Conservation (phyloP, 2,888 invertebrate genomes). For the Apotomis betuletana region DNA sequence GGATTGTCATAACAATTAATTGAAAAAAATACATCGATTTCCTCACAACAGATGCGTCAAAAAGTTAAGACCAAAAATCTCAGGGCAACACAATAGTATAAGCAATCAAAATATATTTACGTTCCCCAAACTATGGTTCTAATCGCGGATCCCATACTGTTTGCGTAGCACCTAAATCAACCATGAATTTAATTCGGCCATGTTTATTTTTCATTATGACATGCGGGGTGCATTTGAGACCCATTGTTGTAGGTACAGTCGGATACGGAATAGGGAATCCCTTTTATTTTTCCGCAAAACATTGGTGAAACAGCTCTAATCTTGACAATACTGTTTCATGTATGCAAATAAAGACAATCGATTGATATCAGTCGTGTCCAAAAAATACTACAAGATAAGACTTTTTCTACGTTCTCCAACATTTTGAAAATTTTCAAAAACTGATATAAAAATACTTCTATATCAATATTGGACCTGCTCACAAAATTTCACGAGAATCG, state of each 20-base stretch:
- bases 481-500: no score
- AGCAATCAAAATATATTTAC: slow-evolving; percentile 36
- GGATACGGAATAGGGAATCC: neutral
- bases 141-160: slow-evolving; percentile 49
- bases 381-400: no score
- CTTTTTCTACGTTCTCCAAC: no score
- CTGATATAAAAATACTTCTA: no score
- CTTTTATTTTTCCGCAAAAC: neutral
- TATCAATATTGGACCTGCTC: no score
- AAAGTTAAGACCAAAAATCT: slow-evolving; percentile 22
- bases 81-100: slow-evolving; percentile 16
- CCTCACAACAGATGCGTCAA: slow-evolving; percentile 20
- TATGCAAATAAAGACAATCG: no score
- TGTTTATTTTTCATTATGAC: slow-evolving; percentile 52
- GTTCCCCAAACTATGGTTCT: slow-evolving; percentile 20
- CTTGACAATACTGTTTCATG: no score
- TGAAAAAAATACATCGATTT: neutral
- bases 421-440: no score
- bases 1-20: neutral
- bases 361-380: no score
- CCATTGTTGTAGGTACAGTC: slow-evolving; percentile 34
- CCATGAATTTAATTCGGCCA: slow-evolving; percentile 46
- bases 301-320: neutral
- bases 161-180: slow-evolving; percentile 50
- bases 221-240: slow-evolving; percentile 45